Percentiles rank a stretch among this genome's conserved stretches.
Conservation (phyloP, 37 sponge, comb jelly and placozoan species). For the Ianthella basta region DNA sequence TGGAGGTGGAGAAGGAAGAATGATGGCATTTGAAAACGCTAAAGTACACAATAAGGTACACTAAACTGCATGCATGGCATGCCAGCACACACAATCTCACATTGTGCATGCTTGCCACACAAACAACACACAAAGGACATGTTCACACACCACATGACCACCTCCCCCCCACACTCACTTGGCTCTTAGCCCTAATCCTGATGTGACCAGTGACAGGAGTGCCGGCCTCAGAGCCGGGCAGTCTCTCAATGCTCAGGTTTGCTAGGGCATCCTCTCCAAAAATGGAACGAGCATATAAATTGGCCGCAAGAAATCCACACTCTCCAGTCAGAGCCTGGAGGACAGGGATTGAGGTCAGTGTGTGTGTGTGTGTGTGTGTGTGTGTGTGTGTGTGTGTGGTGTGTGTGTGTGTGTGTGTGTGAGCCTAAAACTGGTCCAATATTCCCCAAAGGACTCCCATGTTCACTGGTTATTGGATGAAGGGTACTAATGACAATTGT, state of each 20-base stretch:
- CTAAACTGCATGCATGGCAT: background rate
- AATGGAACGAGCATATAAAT: conserved; percentile 94
- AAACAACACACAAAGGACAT: conserved; percentile 13
- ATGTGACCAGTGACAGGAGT: conserved; percentile 91
- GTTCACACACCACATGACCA: too few relatives aligned
- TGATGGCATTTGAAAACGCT: background rate
- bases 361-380: conserved; percentile 3
- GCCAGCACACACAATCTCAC: background rate
- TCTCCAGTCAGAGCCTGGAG: conserved; percentile 91
- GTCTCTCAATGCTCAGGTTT: conserved; percentile 92
- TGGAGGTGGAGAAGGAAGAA: background rate
- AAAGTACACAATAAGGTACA: conserved; percentile 7
- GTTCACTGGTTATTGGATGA: too few relatives aligned
- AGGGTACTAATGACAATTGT: too few relatives aligned
- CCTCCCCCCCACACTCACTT: conserved; percentile 61
- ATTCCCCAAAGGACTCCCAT: too few relatives aligned
- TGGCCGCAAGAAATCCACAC: conserved; percentile 98
- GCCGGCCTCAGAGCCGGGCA: conserved; percentile 21
- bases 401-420: background rate
- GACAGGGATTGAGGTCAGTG: background rate
- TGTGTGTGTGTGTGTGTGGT: background rate
- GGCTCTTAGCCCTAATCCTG: conserved; percentile 96
- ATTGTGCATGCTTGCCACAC: background rate
- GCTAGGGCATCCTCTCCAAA: conserved; percentile 99
- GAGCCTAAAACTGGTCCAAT: too few relatives aligned